Evolutionary conservation across 2,888 invertebrate species (phyloP).

Genomic region (Resseliella maxima): DNA sequence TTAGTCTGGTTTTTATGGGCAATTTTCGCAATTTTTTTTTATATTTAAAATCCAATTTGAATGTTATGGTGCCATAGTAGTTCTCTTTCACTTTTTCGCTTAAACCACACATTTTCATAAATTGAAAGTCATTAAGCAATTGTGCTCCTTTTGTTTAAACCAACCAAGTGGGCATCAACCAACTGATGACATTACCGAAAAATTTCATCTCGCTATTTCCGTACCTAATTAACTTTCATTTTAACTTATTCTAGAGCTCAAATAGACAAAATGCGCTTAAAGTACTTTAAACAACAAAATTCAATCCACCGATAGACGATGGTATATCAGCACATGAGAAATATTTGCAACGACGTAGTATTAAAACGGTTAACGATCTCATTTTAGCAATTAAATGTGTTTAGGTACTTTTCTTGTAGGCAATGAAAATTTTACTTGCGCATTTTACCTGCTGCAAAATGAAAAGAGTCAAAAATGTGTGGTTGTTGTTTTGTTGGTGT

Average conservation of each 20-base stretch:
- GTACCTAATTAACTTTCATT: not conserved
- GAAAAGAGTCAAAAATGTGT: not conserved
- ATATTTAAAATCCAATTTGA: not conserved
- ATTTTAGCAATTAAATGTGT: slow-evolving; percentile 49
- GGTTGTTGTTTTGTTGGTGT: not conserved
- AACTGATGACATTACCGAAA: slow-evolving; percentile 24
- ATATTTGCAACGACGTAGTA: not conserved
- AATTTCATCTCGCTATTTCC: not conserved
- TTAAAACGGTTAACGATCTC: slow-evolving; percentile 52
- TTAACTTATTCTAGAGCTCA: not conserved
- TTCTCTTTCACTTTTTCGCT: not conserved
- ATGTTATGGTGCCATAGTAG: not conserved
- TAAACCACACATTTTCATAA: not conserved
- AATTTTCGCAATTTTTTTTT: not conserved
- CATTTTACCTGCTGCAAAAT: not conserved
- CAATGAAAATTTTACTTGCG: not conserved
- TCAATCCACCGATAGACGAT: not conserved
- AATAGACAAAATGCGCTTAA: not conserved
- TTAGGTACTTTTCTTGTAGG: not conserved
- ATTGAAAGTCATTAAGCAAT: slow-evolving; percentile 45
- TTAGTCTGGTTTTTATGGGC: slow-evolving; percentile 37
- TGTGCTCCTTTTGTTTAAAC: not conserved
- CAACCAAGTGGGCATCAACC: too few relatives aligned
- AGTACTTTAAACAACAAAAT: too few relatives aligned
- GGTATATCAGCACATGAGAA: not conserved